A percentile compares a stretch with the other conserved stretches of the same genome.
These are phyloP conservation scores for Polydrusus tereticollis DNA, from an alignment of 2,888 invertebrate genomes.

Conservation along the genomic window DNA sequence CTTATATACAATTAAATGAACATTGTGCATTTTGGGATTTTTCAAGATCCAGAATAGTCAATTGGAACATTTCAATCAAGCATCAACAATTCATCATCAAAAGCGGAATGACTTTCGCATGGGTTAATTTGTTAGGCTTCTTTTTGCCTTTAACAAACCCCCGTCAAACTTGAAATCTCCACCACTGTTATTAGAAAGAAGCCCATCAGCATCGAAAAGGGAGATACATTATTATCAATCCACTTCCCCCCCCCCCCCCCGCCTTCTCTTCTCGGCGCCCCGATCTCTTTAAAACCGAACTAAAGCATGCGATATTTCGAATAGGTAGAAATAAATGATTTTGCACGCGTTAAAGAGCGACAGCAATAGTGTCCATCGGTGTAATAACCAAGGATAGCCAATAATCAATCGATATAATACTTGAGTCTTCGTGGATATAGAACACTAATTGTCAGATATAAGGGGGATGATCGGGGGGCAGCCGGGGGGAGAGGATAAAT, in stretches of 20 bases:
- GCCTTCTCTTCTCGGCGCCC: too few relatives aligned
- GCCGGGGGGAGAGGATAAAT: conserved; percentile 5
- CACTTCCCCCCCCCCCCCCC: conserved; percentile 13
- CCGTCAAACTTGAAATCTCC: not conserved
- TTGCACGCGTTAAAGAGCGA: conserved; percentile 59
- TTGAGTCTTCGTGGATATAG: conserved; percentile 49
- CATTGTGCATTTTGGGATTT: too few relatives aligned
- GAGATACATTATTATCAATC: conserved; percentile 51
- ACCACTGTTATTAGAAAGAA: conserved; percentile 42
- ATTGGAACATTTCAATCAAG: too few relatives aligned
- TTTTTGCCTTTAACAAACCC: not conserved
- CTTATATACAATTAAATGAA: too few relatives aligned
- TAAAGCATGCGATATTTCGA: conserved; percentile 50
- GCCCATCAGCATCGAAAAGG: conserved; percentile 45
- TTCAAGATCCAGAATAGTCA: too few relatives aligned
- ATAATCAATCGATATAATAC: conserved; percentile 66
- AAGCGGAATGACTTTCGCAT: too few relatives aligned
- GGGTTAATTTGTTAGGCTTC: too few relatives aligned
- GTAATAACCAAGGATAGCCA: conserved; percentile 55
- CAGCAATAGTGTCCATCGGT: conserved; percentile 61
- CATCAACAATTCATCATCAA: too few relatives aligned
- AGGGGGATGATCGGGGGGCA: conserved; percentile 36
- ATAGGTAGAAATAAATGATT: conserved; percentile 60
- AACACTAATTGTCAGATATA: conserved; percentile 51
- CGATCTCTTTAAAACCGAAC: conserved; percentile 43